These are phyloP conservation scores for Steromphala cineraria DNA, from an alignment of 2,888 invertebrate species.

Conservation along the genomic window DNA sequence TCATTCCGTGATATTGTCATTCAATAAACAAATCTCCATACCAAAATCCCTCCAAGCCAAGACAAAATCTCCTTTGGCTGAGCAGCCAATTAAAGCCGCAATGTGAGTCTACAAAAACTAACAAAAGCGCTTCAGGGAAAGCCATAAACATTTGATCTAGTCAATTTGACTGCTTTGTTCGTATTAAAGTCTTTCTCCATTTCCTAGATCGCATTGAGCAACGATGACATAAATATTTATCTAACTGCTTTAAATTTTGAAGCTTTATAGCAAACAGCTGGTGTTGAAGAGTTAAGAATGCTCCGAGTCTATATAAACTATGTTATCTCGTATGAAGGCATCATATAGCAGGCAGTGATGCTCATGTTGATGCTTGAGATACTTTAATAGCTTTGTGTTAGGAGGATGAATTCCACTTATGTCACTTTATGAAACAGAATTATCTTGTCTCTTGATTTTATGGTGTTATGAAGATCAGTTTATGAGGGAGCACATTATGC, in stretches of 20 bases:
- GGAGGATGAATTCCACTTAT: too few species aligned
- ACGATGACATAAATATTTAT: conserved; percentile 2
- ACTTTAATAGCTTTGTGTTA: too few species aligned
- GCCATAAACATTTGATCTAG: background rate
- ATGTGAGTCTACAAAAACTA: background rate
- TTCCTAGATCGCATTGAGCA: background rate
- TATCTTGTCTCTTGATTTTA: too few species aligned
- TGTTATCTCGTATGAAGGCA: too few species aligned
- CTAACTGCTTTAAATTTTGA: background rate
- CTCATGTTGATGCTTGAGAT: too few species aligned
- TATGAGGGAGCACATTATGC: too few species aligned
- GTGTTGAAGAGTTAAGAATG: too few species aligned
- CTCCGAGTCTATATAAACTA: too few species aligned
- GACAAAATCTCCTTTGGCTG: background rate
- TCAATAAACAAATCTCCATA: background rate
- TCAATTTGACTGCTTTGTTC: background rate
- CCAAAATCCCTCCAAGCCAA: background rate
- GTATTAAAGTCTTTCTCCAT: background rate
- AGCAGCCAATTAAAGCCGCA: background rate
- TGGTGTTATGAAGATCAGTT: too few species aligned
- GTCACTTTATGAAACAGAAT: too few species aligned
- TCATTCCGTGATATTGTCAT: background rate
- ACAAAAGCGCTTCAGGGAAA: background rate
- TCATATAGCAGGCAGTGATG: too few species aligned
- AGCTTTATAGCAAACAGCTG: background rate